Conservation (phyloP, 2,113 vertebrate species). For the Paracanthobrama guichenoti region DNA sequence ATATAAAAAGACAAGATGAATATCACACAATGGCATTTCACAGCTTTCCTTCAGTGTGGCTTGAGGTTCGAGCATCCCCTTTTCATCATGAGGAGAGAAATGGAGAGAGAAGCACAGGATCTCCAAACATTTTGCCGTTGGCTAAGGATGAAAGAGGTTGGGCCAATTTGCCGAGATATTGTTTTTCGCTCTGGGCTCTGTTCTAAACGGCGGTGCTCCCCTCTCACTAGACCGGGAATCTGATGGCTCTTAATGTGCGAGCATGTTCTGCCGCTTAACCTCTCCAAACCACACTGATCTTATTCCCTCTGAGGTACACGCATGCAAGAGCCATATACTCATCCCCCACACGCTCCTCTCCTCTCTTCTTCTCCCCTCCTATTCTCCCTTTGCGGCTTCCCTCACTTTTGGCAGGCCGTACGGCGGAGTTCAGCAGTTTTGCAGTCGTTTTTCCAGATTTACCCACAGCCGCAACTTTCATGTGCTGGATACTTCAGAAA, state of each 20-base stretch:
- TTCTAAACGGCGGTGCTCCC: constrained; percentile 60
- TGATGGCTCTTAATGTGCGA: constrained; percentile 71
- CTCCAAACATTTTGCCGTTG: constrained; percentile 52
- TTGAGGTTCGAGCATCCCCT: constrained; percentile 40
- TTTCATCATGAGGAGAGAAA: constrained; percentile 27
- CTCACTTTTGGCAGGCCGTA: constrained; percentile 69
- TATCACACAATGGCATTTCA: not conserved
- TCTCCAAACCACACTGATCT: constrained; percentile 63
- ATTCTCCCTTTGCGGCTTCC: constrained; percentile 39
- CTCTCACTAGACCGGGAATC: constrained; percentile 62
- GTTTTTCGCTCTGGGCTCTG: constrained; percentile 55
- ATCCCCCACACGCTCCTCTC: constrained; percentile 45
- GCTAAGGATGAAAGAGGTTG: constrained; percentile 54
- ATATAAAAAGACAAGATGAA: constrained; percentile 24
- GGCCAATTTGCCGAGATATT: constrained; percentile 43
- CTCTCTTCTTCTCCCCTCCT: constrained; percentile 35
- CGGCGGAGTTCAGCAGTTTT: constrained; percentile 59
- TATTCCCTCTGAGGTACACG: constrained; percentile 36
- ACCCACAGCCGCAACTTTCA: constrained; percentile 67
- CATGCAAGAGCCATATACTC: constrained; percentile 43
- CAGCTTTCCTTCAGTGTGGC: constrained; percentile 44
- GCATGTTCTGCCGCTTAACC: constrained; percentile 74
- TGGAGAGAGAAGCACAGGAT: constrained; percentile 7
- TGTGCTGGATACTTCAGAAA: constrained; percentile 61
- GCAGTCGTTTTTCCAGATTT: constrained; percentile 69